These are phyloP conservation scores for Catamblyrhynchus diadema DNA, from an alignment of 2,797 vertebrate species.

Conservation along the genomic window DNA sequence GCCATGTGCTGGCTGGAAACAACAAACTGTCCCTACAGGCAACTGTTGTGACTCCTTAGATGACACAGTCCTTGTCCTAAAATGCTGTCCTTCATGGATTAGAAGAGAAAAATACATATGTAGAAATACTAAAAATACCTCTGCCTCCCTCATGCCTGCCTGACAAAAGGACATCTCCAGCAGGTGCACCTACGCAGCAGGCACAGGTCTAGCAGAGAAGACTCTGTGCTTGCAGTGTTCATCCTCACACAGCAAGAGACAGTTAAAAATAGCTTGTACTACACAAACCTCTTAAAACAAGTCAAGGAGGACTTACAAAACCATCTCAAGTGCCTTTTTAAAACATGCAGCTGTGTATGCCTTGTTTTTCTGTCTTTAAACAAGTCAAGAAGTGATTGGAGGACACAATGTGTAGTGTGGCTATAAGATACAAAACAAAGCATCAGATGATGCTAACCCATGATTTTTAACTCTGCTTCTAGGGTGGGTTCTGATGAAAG, in stretches of 20 bases:
- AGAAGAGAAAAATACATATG: background rate
- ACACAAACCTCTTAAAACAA: background rate
- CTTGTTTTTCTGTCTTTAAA: background rate
- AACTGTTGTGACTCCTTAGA: background rate
- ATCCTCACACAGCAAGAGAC: background rate
- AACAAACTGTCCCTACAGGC: background rate
- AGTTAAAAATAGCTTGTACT: slow-evolving; percentile 9
- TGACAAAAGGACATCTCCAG: slow-evolving; percentile 20
- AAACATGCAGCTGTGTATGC: background rate
- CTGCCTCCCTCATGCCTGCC: background rate
- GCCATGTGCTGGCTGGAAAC: background rate
- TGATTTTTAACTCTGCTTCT: background rate
- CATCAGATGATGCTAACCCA: background rate
- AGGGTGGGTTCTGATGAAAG: background rate
- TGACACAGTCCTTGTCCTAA: background rate
- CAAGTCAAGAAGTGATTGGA: background rate
- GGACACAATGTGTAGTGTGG: background rate
- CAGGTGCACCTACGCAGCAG: slow-evolving; percentile 9
- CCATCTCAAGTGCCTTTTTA: background rate
- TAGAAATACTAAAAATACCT: slow-evolving; percentile 31
- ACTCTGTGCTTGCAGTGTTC: background rate
- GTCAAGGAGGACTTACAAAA: background rate
- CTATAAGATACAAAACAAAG: background rate
- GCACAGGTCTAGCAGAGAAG: background rate
- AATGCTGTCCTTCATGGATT: background rate